These are phyloP conservation scores for Drosophila neonasuta DNA, from an alignment of 2,888 invertebrate genomes.

Conservation along the genomic window DNA sequence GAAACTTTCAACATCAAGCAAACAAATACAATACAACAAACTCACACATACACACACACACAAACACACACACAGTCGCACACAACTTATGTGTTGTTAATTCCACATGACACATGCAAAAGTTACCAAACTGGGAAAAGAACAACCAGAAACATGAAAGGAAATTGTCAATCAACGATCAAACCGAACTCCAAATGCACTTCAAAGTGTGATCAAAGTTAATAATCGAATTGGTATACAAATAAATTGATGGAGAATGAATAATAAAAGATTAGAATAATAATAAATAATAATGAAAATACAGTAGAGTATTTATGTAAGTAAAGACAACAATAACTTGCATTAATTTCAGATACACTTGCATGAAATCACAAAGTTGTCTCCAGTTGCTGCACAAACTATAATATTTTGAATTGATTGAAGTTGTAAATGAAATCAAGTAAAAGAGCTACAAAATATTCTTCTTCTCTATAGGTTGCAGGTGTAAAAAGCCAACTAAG, in stretches of 20 bases:
- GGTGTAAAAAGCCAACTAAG: too few species aligned
- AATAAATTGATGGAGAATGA: neutral
- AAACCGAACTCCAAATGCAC: slow-evolving; percentile 8
- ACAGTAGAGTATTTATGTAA: too few species aligned
- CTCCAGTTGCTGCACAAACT: too few species aligned
- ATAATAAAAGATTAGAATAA: too few species aligned
- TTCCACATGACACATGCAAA: slow-evolving; percentile 62
- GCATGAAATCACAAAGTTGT: too few species aligned
- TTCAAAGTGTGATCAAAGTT: neutral
- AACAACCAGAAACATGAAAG: slow-evolving; percentile 5
- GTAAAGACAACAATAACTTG: too few species aligned
- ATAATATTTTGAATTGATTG: too few species aligned
- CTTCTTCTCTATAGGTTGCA: too few species aligned
- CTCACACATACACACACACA: neutral
- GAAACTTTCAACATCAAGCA: slow-evolving; percentile 39
- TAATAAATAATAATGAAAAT: too few species aligned
- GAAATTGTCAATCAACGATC: neutral
- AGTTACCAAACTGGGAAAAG: slow-evolving; percentile 31
- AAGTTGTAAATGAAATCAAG: too few species aligned
- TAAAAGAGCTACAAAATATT: too few species aligned
- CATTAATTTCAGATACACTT: too few species aligned
- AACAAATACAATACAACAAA: slow-evolving; percentile 33
- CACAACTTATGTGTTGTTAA: slow-evolving; percentile 43
- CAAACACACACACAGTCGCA: slow-evolving; percentile 2
- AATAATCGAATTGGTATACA: neutral